These are phyloP conservation scores for Leucoraja erinaceus DNA, from an alignment of 2,113 vertebrate species.

Conservation along the genomic window DNA sequence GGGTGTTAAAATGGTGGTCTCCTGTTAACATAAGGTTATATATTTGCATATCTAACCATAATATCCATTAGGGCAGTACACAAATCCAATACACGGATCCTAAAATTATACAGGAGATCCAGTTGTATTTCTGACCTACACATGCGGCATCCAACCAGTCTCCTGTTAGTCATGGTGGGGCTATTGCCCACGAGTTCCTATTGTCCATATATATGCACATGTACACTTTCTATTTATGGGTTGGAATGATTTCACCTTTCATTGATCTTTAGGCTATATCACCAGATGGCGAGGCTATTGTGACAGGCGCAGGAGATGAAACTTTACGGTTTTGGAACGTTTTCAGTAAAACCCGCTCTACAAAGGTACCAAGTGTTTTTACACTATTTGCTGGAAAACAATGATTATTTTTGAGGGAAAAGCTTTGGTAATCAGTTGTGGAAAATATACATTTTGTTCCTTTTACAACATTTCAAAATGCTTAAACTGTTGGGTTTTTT, in stretches of 20 bases:
- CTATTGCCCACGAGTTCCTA: too few relatives aligned
- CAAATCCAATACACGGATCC: neutral
- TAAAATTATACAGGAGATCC: neutral
- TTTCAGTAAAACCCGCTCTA: constrained; percentile 72
- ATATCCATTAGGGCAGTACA: neutral
- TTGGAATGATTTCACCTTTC: neutral
- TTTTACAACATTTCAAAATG: neutral
- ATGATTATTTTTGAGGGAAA: neutral
- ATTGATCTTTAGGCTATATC: constrained; percentile 58
- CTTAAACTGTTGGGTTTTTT: neutral
- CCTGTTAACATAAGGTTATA: neutral
- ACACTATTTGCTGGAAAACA: neutral
- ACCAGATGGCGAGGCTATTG: constrained; percentile 69
- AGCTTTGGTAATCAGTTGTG: neutral
- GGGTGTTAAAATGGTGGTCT: neutral
- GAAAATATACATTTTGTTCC: neutral
- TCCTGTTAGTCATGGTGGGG: neutral
- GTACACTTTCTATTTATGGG: neutral
- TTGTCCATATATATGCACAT: neutral
- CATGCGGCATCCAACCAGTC: neutral
- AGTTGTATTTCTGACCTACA: neutral
- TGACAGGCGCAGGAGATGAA: constrained; percentile 69
- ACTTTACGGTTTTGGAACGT: constrained; percentile 73
- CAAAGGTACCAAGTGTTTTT: constrained; percentile 54
- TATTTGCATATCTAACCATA: neutral